Base-by-base conservation (phyloP, 1,140 invertebrate genomes). In the Scaptomyza pallida region DNA sequence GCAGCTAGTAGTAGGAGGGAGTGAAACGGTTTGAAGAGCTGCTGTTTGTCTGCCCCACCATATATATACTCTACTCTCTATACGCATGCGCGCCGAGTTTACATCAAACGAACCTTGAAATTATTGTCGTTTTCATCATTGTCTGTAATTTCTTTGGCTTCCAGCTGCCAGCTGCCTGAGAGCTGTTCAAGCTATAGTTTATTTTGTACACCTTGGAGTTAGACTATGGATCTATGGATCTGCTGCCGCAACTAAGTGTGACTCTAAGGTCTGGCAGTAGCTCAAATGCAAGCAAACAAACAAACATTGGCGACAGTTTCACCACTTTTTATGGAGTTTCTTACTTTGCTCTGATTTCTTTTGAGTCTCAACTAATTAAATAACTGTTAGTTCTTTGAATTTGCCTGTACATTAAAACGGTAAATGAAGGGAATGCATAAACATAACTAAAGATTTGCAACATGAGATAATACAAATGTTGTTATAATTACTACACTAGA, bases 71-170 rank as follows among this genome's bases (percentile, higher is more conserved):
- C 33, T 16, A 21, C 55, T 52, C 61, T 63, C 44, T 73, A 60
- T 75, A 83, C 80, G 80, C 80, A 85, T 85, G 76, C 75, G 68
- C 80, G 67, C 47, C 33, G 71, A 82, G 82, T 78, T 83, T 90
- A 88, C 82, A 90, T 90, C 79, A 83, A 90, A 90, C 88, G 88
- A 90, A 90, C 88, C 88, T 90, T 90, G 88, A 90, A 90, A 90
- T 90, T 80, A 90, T 90, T 90, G 88, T 90, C 88, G 88, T 90
- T 85, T 89, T 88, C 83, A 83, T 88, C 78, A 83, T 88, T 83
- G 78, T 89, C 62, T 64, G 75, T 72, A 78, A 75, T 83, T 83
- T 83, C 79, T 71, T 74, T 65, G 37, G 50, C 64, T 61, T 72
- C 47, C 55, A 72, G 69, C 62, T 72, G 69, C 54, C 40, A 33